phyloP scores from a whole-genome alignment of 2,888 invertebrate species.

The Ferdinandea cuprea region DNA sequence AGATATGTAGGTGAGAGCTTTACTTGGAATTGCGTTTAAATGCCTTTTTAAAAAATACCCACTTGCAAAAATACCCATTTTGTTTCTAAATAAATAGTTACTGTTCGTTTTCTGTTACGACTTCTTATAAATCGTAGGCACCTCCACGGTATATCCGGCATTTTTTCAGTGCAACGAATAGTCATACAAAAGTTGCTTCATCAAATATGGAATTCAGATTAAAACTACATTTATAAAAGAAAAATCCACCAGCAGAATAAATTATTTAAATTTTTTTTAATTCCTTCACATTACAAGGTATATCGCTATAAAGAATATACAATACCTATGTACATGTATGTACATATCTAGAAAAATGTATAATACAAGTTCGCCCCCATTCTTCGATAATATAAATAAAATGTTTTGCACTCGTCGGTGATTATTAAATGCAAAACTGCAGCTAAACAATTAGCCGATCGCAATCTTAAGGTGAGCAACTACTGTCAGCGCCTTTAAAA shows the following conservation, averaged over 20 bases:
- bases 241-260: slow-evolving; percentile 26
- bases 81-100: too few species aligned
- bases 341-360: slow-evolving; percentile 21
- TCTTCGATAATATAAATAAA: slow-evolving; percentile 37
- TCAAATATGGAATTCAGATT: slow-evolving; percentile 26
- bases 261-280: slow-evolving; percentile 35
- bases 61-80: too few species aligned
- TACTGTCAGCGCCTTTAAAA: slow-evolving; percentile 10
- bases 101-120: too few species aligned
- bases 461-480: slow-evolving; percentile 70
- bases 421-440: slow-evolving; percentile 52
- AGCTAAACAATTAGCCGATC: slow-evolving; percentile 59
- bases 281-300: slow-evolving; percentile 43
- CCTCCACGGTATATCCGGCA: slow-evolving; percentile 6
- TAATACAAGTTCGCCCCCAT: slow-evolving; percentile 59
- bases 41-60: too few species aligned
- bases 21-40: too few species aligned
- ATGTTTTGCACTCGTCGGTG: slow-evolving; percentile 12
- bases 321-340: too few species aligned
- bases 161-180: not conserved
- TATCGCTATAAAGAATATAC: slow-evolving; percentile 37
- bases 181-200: not conserved
- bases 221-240: slow-evolving; percentile 22
- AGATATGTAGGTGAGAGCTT: too few species aligned
- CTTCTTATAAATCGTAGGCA: not conserved